These are phyloP conservation scores for Lytechinus variegatus DNA, from an alignment of 35 echinoderm and acorn worm species.

Conservation along the genomic window DNA sequence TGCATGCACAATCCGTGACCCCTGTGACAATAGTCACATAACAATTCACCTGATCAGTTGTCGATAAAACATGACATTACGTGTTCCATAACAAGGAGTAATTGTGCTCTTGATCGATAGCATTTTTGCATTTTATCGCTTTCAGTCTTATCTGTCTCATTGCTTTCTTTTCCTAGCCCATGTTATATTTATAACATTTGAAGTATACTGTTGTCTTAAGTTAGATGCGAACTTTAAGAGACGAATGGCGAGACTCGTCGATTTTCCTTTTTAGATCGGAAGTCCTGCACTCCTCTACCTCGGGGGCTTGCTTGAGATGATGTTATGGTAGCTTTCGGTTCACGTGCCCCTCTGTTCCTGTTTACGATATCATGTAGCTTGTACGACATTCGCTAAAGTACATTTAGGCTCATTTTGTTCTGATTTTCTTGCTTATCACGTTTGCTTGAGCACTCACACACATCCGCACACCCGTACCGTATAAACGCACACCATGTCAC, in stretches of 20 bases:
- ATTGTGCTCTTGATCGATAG: too few species aligned
- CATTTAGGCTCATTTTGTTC: neutral
- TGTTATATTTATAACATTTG: neutral
- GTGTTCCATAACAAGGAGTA: too few species aligned
- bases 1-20: too few species aligned
- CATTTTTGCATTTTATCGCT: too few species aligned
- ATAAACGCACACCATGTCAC: too few species aligned
- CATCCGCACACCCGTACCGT: neutral
- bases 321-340: neutral
- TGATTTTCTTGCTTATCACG: neutral
- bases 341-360: neutral
- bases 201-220: neutral
- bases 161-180: neutral
- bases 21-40: too few species aligned
- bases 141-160: too few species aligned
- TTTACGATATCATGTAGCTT: conserved; percentile 2
- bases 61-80: too few species aligned
- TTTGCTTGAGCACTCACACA: neutral
- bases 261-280: neutral
- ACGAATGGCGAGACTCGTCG: neutral
- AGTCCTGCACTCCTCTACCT: neutral
- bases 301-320: neutral
- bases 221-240: neutral
- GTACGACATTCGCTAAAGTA: neutral
- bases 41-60: too few species aligned